phyloP scores from a whole-genome alignment of 1,140 invertebrate species.

The Rhopalosiphum padi region DNA sequence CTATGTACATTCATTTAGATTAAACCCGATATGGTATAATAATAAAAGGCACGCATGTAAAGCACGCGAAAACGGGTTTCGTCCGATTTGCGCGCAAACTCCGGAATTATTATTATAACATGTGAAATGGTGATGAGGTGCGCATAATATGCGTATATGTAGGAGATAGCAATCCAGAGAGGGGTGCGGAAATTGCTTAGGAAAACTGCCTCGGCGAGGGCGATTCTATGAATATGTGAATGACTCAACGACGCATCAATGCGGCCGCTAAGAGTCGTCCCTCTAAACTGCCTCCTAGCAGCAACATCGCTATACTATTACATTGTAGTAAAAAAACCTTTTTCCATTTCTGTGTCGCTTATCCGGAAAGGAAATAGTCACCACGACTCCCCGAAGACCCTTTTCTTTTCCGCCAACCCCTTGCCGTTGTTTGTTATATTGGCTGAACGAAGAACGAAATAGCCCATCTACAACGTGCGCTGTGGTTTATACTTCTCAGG shows the following conservation, averaged over 20 bases:
- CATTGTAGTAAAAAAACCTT: constrained; percentile 45
- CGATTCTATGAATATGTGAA: constrained; percentile 51
- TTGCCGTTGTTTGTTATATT: background rate
- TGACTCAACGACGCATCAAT: constrained; percentile 48
- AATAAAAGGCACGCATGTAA: background rate
- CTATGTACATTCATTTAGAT: background rate
- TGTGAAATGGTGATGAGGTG: constrained; percentile 51
- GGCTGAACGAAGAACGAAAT: background rate
- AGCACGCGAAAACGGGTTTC: constrained; percentile 3
- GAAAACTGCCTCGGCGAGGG: constrained; percentile 42
- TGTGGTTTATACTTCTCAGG: constrained; percentile 40
- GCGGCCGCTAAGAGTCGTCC: constrained; percentile 45
- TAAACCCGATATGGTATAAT: background rate
- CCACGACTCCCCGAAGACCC: constrained; percentile 53
- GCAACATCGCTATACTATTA: background rate
- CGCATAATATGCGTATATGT: constrained; percentile 37
- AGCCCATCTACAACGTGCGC: background rate
- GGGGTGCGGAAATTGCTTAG: constrained; percentile 53
- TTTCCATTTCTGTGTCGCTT: constrained; percentile 51
- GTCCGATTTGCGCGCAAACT: background rate
- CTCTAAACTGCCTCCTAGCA: constrained; percentile 35
- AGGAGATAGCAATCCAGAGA: constrained; percentile 40
- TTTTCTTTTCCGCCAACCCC: constrained; percentile 25
- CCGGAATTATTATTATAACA: constrained; percentile 42
- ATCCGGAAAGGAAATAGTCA: constrained; percentile 46